Conservation (phyloP, 2,888 invertebrate species). For the Petrophora chlorosata region DNA sequence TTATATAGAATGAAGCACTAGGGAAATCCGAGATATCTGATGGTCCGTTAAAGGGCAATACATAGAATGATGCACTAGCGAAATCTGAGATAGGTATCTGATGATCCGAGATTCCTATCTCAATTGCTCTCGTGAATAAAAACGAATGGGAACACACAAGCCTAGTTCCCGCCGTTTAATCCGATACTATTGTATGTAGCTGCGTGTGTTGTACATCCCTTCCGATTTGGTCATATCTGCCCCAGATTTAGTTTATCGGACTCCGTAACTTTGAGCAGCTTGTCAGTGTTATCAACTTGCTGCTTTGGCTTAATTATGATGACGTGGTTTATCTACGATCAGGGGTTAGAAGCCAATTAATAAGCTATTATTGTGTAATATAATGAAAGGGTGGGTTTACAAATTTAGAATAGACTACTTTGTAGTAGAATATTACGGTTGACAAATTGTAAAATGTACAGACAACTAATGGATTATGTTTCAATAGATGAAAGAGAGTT, state of each 20-base stretch:
- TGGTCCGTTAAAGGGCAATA: slow-evolving; percentile 4
- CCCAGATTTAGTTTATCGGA: slow-evolving; percentile 17
- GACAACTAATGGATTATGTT: no score
- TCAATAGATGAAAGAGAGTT: no score
- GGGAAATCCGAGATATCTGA: no score
- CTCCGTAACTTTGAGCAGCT: slow-evolving; percentile 15
- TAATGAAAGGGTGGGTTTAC: no score
- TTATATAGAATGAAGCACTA: no score
- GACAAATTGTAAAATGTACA: no score
- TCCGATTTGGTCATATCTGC: slow-evolving; percentile 15
- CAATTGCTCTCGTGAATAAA: slow-evolving; percentile 13
- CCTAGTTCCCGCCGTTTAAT: slow-evolving; percentile 3
- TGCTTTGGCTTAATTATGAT: slow-evolving; percentile 19
- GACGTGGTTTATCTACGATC: slow-evolving; percentile 18
- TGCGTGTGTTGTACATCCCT: slow-evolving; percentile 8
- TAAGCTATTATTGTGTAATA: slow-evolving; percentile 8
- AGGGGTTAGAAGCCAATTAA: slow-evolving; percentile 6
- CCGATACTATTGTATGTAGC: not conserved
- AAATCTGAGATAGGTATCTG: no score
- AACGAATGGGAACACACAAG: slow-evolving; percentile 11
- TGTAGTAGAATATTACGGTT: no score
- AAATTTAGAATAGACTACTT: no score
- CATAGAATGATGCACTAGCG: slow-evolving; percentile 8
- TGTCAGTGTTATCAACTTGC: slow-evolving; percentile 16
- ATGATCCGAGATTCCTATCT: slow-evolving; percentile 7